Base-by-base conservation (phyloP, 2,113 vertebrate genomes). In the Channa argus region DNA sequence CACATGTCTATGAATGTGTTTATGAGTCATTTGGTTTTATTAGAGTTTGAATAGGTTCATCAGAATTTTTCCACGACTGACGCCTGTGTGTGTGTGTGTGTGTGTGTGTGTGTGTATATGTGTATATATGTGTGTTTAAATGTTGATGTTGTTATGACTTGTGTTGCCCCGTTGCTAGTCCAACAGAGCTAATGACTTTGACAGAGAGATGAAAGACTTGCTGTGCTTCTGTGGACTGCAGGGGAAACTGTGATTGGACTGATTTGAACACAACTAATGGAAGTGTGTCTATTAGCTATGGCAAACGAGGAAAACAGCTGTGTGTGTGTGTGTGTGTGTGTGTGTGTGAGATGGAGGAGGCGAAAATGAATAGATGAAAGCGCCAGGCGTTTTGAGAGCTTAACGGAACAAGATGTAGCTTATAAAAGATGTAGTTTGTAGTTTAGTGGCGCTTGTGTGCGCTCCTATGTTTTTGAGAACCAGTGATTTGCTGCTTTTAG, bases 1-100 rank as follows among this genome's bases (percentile, higher is more conserved):
- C 41, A 44, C 51, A n/a, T 74, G 47, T 75, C 61, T 51, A 24
- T 63, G 66, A 24, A 65, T 54, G 15, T 64, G 51, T 47, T 47
- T 15, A 7, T 60, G 59, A 69, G 34, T 55, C 52, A 41, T 3
- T 66, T 38, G 8, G n/a, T 45, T 68, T 36, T 10, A 8, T 58
- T 64, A 14, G 49, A 15, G 41, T 68, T 33, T 61, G 38, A 79
- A 39, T 33, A 45, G 14, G 33, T 51, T 10, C 8, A 45, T 52
- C 38, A 58, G 14, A 13, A 3, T 55, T 52, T 37, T 41, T 53
- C 24, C 45, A 50, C 43, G 24, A 49, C 15, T 46, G 14, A 60
- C 0, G 69, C 34, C 10, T 44, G 46, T 33, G n/a, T n/a, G 12
- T 6, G 8, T 39, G n/a, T 6, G 24, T 66, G 1, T 6, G 8